Evolutionary conservation across 2,888 invertebrate species (phyloP).

Genomic region (Enoplolaimus lenunculus): DNA sequence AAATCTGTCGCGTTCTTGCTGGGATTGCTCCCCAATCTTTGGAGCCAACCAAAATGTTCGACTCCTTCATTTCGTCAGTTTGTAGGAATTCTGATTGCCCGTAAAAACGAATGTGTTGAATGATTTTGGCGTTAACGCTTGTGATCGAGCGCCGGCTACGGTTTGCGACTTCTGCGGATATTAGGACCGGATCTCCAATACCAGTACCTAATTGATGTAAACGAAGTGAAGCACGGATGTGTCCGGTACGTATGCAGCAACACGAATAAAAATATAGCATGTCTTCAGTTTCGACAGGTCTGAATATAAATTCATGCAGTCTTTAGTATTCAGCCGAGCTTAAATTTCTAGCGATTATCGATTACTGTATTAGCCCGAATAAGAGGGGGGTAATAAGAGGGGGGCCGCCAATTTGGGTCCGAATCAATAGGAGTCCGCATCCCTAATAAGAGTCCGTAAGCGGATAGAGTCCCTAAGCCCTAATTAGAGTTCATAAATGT

Average conservation of each 20-base stretch:
- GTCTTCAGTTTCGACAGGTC: slow-evolving; percentile 12
- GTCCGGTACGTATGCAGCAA: slow-evolving; percentile 5
- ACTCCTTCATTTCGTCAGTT: slow-evolving; percentile 8
- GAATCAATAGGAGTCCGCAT: too few species aligned
- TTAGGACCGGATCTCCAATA: background rate
- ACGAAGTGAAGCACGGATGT: slow-evolving; percentile 7
- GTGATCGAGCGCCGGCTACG: background rate
- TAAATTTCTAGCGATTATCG: too few species aligned
- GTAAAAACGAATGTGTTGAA: slow-evolving; percentile 9
- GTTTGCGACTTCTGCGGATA: background rate
- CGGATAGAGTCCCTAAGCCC: too few species aligned
- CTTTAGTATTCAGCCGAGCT: too few species aligned
- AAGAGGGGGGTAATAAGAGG: too few species aligned
- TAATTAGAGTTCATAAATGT: too few species aligned
- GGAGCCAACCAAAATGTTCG: slow-evolving; percentile 1
- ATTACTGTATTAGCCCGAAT: too few species aligned
- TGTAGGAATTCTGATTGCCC: slow-evolving; percentile 9
- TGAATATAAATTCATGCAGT: too few species aligned
- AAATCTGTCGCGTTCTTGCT: background rate
- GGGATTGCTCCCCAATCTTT: slow-evolving; percentile 9
- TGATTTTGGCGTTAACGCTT: background rate
- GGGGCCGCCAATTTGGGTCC: too few species aligned
- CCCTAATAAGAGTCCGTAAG: too few species aligned
- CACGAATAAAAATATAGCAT: background rate
- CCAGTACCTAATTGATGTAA: background rate